A percentile compares a stretch with the other conserved stretches of the same genome.
Evolutionary conservation across 2,888 invertebrate genomes (phyloP).

Genomic region (Strigamia transsilvanica): DNA sequence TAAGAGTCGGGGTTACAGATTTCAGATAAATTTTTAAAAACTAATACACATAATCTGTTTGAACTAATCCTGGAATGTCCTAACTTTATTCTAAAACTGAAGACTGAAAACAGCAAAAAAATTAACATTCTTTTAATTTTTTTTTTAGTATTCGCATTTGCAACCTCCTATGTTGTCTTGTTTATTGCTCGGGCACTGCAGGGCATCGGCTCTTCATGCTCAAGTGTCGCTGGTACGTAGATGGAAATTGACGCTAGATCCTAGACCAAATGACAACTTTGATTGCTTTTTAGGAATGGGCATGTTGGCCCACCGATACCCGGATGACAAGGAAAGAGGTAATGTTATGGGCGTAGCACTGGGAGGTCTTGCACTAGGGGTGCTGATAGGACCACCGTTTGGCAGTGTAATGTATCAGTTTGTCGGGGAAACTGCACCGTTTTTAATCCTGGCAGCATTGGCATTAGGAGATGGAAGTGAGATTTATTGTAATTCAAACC

Average conservation of each 20-base stretch:
- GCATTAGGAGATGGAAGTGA: conserved; percentile 95
- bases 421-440: conserved; percentile 97
- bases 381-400: conserved; percentile 97
- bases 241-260: conserved; percentile 1
- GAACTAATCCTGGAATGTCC: no score
- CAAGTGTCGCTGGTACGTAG: conserved; percentile 91
- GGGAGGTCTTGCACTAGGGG: conserved; percentile 95
- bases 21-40: no score
- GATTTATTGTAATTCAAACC: conserved; percentile 63
- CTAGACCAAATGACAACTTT: not conserved
- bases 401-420: conserved; percentile 99
- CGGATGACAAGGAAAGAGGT: conserved; percentile 97
- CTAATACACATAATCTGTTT: no score
- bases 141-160: conserved; percentile 91
- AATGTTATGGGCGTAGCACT: conserved; percentile 99
- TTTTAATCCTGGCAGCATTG: conserved; percentile 90
- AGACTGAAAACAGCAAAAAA: no score
- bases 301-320: conserved; percentile 97
- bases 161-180: conserved; percentile 89
- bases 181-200: conserved; percentile 96
- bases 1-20: no score
- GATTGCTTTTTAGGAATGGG: conserved; percentile 81
- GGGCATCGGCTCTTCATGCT: conserved; percentile 98
- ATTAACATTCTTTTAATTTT: no score
- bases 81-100: no score